Evolutionary conservation across 2,797 vertebrate genomes (phyloP).

Genomic region (Hoplostethus mediterraneus): DNA sequence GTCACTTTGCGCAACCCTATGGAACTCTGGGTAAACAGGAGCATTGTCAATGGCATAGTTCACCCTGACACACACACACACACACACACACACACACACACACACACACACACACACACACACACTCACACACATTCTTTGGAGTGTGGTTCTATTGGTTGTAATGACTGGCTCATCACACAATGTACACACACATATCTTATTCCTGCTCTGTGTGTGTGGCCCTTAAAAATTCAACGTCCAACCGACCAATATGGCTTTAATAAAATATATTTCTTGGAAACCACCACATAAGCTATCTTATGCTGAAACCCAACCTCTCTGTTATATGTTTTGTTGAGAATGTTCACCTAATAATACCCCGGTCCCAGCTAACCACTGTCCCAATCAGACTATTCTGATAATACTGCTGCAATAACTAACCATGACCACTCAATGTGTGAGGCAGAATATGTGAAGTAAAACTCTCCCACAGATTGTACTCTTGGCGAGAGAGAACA

Average conservation of each 20-base stretch:
- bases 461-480: conserved; percentile 51
- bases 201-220: conserved; percentile 71
- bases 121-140: conserved; percentile 7
- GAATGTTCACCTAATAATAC: conserved; percentile 47
- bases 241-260: conserved; percentile 54
- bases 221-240: conserved; percentile 47
- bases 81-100: not conserved
- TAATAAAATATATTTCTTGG: conserved; percentile 65
- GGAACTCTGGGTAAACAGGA: conserved; percentile 80
- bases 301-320: conserved; percentile 42
- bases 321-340: conserved; percentile 34
- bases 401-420: conserved; percentile 52
- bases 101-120: conserved; percentile 5
- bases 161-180: conserved; percentile 57
- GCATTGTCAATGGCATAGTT: conserved; percentile 70
- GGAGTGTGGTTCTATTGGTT: conserved; percentile 68
- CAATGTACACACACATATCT: conserved; percentile 44
- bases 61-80: conserved; percentile 44
- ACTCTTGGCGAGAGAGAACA: conserved; percentile 64
- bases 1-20: conserved; percentile 77
- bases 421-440: conserved; percentile 49
- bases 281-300: conserved; percentile 33
- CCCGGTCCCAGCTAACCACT: conserved; percentile 39
- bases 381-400: conserved; percentile 36
- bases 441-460: conserved; percentile 7